These are phyloP conservation scores for Chironomus striatipennis DNA, from an alignment of 1,140 invertebrate genomes.

Conservation along the genomic window DNA sequence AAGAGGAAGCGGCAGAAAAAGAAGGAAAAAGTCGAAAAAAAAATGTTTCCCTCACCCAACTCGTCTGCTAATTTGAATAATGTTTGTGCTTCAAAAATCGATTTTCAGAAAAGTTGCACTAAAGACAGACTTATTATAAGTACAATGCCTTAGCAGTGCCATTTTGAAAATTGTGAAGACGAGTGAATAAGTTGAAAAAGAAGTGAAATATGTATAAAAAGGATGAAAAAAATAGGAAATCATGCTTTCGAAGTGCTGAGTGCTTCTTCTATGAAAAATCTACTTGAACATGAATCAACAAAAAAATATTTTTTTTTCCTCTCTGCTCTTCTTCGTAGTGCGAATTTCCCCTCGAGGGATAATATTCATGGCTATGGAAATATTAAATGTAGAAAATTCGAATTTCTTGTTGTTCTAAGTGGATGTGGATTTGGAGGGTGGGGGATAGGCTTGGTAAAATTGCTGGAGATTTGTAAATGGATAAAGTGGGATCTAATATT, in stretches of 20 bases:
- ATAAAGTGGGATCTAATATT: no score
- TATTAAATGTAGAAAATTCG: no score
- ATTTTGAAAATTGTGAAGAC: background rate
- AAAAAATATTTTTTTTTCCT: background rate
- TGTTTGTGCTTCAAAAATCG: slow-evolving; percentile 12
- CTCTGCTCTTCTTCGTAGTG: no score
- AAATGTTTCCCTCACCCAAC: background rate
- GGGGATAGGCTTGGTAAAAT: no score
- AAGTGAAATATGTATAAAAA: background rate
- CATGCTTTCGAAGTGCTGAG: slow-evolving; percentile 8
- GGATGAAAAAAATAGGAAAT: slow-evolving; percentile 11
- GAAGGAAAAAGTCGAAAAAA: background rate
- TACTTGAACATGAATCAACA: slow-evolving; percentile 20
- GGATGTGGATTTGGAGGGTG: no score
- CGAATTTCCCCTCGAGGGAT: no score
- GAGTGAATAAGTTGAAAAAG: background rate
- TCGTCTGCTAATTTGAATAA: slow-evolving; percentile 11
- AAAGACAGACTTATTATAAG: slow-evolving; percentile 1
- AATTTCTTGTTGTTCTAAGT: no score
- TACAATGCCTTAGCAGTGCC: background rate
- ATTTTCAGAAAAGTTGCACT: slow-evolving; percentile 5
- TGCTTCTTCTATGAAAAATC: slow-evolving; percentile 12
- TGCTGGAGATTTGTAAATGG: no score
- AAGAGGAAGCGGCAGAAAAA: background rate
- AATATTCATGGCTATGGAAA: no score